Evolutionary conservation across 2,888 invertebrate species (phyloP).

Genomic region (Drosophila austrosaltans): DNA sequence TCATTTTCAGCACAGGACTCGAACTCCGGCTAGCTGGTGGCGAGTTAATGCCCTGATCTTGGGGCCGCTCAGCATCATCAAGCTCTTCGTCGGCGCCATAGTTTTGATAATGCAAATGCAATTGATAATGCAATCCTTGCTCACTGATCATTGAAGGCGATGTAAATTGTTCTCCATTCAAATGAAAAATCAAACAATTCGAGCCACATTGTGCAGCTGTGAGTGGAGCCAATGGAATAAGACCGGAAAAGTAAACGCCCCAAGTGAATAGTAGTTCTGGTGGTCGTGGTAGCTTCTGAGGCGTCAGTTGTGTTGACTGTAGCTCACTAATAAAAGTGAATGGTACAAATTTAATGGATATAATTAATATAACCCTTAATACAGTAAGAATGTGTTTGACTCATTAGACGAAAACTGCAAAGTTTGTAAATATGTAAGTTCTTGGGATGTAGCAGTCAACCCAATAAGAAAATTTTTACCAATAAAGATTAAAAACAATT

Average conservation of each 20-base stretch:
- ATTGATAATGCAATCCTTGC: constrained; percentile 70
- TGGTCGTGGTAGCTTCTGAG: constrained; percentile 58
- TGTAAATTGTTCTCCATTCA: constrained; percentile 94
- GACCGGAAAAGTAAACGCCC: constrained; percentile 93
- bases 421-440: no score
- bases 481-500: no score
- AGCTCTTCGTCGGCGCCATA: constrained; percentile 60
- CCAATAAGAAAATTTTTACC: no score
- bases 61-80: constrained; percentile 30
- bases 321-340: constrained; percentile 28
- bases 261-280: constrained; percentile 89
- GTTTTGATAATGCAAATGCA: constrained; percentile 71
- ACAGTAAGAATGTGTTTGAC: background rate
- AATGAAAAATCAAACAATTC: constrained; percentile 90
- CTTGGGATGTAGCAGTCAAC: no score
- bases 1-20: constrained; percentile 75
- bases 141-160: constrained; percentile 84
- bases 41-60: constrained; percentile 73
- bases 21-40: constrained; percentile 78
- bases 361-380: background rate
- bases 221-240: constrained; percentile 85
- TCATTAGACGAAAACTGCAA: no score
- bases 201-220: constrained; percentile 64
- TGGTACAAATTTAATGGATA: background rate
- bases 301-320: constrained; percentile 55